These are phyloP conservation scores for Apodemia hepburni DNA, from an alignment of 2,888 invertebrate species.

Conservation along the genomic window DNA sequence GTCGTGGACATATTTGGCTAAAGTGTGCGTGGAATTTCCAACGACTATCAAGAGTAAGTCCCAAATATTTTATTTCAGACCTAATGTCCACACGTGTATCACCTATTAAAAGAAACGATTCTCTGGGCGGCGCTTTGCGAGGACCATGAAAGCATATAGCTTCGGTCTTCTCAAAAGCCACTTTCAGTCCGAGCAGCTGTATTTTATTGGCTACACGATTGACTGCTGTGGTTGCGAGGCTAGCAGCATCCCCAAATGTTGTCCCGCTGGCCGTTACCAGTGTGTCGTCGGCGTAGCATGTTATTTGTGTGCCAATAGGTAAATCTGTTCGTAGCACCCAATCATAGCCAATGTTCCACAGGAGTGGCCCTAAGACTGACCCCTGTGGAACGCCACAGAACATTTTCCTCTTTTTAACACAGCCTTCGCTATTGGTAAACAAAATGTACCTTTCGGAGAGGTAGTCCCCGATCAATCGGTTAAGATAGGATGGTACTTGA, in stretches of 20 bases:
- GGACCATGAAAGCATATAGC: background rate
- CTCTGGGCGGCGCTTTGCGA: background rate
- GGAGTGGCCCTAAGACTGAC: too few species aligned
- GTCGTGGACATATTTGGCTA: too few species aligned
- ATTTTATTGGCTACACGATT: constrained; percentile 7
- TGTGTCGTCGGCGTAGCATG: background rate
- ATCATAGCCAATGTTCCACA: too few species aligned
- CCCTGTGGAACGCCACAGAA: too few species aligned
- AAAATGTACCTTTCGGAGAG: constrained; percentile 18
- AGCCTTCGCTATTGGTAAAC: background rate
- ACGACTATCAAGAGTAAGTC: background rate
- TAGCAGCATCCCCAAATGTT: constrained; percentile 15
- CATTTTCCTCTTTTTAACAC: background rate
- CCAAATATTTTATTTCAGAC: background rate
- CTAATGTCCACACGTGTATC: background rate
- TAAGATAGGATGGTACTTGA: constrained; percentile 28
- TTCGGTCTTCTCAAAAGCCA: background rate
- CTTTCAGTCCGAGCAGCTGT: background rate
- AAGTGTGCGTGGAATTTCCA: too few species aligned
- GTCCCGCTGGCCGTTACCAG: background rate
- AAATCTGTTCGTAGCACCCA: background rate
- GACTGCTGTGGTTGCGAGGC: constrained; percentile 19
- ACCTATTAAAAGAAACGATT: background rate
- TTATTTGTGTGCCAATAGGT: background rate
- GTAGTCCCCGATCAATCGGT: constrained; percentile 22